Evolutionary conservation across 2,888 invertebrate species (phyloP).

Genomic region (Meloe dianella): DNA sequence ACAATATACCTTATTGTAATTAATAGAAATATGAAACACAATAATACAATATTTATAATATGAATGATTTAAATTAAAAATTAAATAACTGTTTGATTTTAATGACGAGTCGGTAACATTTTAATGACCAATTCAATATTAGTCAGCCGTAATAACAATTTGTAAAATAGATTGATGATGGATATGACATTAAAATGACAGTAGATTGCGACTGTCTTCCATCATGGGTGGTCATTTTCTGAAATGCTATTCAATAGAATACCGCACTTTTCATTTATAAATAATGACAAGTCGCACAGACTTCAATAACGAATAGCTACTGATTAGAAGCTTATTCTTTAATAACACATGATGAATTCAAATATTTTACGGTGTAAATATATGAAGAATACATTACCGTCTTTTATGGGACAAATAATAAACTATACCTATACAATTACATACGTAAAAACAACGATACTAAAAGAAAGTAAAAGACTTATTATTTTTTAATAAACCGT

Average conservation of each 20-base stretch:
- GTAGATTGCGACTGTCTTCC: constrained; percentile 32
- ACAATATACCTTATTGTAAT: neutral
- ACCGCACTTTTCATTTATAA: constrained; percentile 33
- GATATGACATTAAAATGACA: constrained; percentile 34
- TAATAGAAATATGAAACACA: neutral
- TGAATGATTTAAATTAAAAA: constrained; percentile 23
- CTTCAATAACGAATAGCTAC: constrained; percentile 28
- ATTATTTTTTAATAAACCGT: neutral
- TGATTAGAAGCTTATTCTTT: constrained; percentile 30
- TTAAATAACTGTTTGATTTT: constrained; percentile 28
- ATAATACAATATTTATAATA: neutral
- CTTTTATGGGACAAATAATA: constrained; percentile 8
- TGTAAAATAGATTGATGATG: constrained; percentile 35
- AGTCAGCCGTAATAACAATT: constrained; percentile 31
- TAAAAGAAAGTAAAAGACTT: neutral
- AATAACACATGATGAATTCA: constrained; percentile 22
- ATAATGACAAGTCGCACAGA: constrained; percentile 31
- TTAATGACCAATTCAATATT: constrained; percentile 33
- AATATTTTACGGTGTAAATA: constrained; percentile 24
- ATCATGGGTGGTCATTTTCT: constrained; percentile 32
- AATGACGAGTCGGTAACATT: constrained; percentile 26
- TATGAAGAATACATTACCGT: constrained; percentile 3
- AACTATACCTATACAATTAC: constrained; percentile 1
- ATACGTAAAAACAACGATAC: neutral
- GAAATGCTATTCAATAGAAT: constrained; percentile 26